phyloP scores from a whole-genome alignment of 1,140 invertebrate species.

The Galleria mellonella region DNA sequence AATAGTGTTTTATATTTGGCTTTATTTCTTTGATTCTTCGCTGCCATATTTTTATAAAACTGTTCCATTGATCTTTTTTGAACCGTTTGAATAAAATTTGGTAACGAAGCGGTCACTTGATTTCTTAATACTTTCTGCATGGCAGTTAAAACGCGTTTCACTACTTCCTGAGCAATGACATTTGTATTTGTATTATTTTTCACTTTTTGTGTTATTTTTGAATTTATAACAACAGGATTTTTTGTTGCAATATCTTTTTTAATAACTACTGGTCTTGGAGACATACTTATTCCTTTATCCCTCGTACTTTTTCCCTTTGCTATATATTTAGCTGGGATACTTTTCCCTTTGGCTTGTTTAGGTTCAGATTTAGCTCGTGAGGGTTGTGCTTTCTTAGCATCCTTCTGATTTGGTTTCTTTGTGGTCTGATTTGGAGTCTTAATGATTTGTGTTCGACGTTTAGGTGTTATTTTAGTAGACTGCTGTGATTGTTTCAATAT shows the following conservation, averaged over 20 bases:
- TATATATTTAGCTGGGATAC: neutral
- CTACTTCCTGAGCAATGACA: constrained; percentile 10
- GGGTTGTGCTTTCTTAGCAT: too few relatives aligned
- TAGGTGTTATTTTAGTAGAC: constrained; percentile 8
- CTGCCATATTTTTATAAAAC: neutral
- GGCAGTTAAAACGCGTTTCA: neutral
- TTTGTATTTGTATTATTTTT: constrained; percentile 12
- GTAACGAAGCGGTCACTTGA: constrained; percentile 11
- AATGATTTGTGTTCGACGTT: constrained; percentile 7
- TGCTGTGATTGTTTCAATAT: too few relatives aligned
- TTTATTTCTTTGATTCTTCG: too few relatives aligned
- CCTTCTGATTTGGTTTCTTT: neutral
- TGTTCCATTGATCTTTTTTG: constrained; percentile 22
- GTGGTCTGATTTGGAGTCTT: neutral
- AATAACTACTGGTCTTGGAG: neutral
- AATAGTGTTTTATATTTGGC: neutral
- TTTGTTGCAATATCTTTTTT: neutral
- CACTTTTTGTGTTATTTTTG: constrained; percentile 4
- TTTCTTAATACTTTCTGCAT: constrained; percentile 27
- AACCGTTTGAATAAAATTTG: constrained; percentile 6
- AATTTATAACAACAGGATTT: neutral
- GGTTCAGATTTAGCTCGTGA: too few relatives aligned
- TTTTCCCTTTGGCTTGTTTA: neutral
- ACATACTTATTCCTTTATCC: neutral
- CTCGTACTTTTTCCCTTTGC: neutral